Conservation (phyloP, 2,888 invertebrate species). For the Formica aserva region DNA sequence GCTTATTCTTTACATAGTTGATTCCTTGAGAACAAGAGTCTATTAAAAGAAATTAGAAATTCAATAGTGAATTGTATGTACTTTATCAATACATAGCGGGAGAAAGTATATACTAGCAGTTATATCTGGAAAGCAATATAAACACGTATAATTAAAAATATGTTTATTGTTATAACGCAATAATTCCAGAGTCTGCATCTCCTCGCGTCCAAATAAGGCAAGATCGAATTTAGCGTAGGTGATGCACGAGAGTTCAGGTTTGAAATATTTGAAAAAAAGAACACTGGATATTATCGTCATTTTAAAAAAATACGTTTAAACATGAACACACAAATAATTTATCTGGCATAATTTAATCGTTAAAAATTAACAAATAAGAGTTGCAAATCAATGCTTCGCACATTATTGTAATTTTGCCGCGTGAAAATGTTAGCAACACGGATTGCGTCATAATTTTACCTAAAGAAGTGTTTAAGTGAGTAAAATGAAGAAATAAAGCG, state of each 20-base stretch:
- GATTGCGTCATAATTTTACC: too few relatives aligned
- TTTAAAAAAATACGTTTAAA: neutral
- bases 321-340: neutral
- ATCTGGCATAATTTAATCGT: neutral
- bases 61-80: conserved; percentile 33
- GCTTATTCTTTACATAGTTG: conserved; percentile 26
- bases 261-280: neutral
- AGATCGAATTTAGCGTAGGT: neutral
- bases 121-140: conserved; percentile 59
- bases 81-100: conserved; percentile 19
- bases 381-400: too few relatives aligned
- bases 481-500: too few relatives aligned
- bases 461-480: too few relatives aligned
- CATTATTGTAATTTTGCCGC: too few relatives aligned
- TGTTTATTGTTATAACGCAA: conserved; percentile 69
- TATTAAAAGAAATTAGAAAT: conserved; percentile 37
- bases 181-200: conserved; percentile 56
- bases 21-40: conserved; percentile 25
- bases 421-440: too few relatives aligned
- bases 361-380: too few relatives aligned
- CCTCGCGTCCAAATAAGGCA: neutral
- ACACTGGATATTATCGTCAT: neutral
- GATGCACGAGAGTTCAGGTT: neutral
- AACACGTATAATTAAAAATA: conserved; percentile 83
- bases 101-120: conserved; percentile 19